Evolutionary conservation across 2,797 vertebrate genomes (phyloP).

Genomic region (Macrochelys suwanniensis): DNA sequence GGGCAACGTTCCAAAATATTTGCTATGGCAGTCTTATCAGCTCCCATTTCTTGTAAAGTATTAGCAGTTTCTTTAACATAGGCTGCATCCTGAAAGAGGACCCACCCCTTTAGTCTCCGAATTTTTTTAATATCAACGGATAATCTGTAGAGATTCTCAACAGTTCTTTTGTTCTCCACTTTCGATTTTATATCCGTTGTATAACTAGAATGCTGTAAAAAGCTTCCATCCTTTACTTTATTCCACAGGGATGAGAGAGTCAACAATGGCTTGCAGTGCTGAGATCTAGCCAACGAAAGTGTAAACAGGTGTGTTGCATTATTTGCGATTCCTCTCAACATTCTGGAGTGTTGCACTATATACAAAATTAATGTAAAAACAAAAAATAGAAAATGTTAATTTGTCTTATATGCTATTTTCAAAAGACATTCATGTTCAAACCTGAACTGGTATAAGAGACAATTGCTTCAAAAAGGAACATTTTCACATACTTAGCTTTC

Average conservation of each 20-base stretch:
- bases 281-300: conserved; percentile 50
- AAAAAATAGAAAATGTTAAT: background rate
- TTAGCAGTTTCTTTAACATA: conserved; percentile 87
- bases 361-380: conserved; percentile 35
- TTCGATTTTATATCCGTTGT: conserved; percentile 34
- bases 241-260: background rate
- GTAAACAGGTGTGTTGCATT: background rate
- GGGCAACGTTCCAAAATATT: conserved; percentile 89
- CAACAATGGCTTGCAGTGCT: background rate
- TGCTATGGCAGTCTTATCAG: conserved; percentile 80
- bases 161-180: conserved; percentile 87
- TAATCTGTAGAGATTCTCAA: conserved; percentile 85
- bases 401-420: background rate
- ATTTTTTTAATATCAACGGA: conserved; percentile 92
- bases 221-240: background rate
- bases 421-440: background rate
- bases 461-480: background rate
- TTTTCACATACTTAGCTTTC: background rate
- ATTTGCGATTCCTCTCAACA: background rate
- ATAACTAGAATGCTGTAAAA: conserved; percentile 9
- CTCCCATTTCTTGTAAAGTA: conserved; percentile 89
- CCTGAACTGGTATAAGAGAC: background rate
- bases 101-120: conserved; percentile 90
- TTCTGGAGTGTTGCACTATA: background rate
- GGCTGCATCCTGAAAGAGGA: conserved; percentile 86